Evolutionary conservation across 2,797 vertebrate species (phyloP), one percentile per base, ranked within the genome.

Genomic region (Sebastes alutus): DNA sequence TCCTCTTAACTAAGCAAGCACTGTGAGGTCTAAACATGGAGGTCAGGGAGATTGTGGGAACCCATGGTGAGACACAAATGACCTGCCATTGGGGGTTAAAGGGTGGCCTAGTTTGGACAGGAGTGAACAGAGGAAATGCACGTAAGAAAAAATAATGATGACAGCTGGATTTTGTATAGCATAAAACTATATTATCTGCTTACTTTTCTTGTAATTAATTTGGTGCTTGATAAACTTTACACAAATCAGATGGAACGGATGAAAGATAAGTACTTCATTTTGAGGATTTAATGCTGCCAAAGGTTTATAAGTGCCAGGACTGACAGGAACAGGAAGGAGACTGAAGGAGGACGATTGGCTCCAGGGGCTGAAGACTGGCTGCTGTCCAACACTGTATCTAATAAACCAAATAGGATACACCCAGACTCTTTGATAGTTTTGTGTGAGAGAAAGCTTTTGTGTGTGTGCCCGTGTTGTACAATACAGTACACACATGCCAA

Each of bases 21-120:
- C 42, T 90, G 85, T 88, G 90, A 83, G 83, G 84, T 90, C 83
- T 74, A 30, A 82, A 83, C 70, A 80, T 55, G 6, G 35, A 85
- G 79, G 87, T 89, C 75, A 86, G 72, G 75, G 70, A 86, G 83
- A 82, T 75, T 87, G 83, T 91, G 84, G 77, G 75, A 90, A 79
- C 82, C 54, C 16, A 59, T n/a, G 64, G 81, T 27, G 70, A 83
- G 77, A 83, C 42, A 87, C 70, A 88, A 78, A 87, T 56, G 49
- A 72, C 22, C 33, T 68, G 27, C 54, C 16, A n/a, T 82, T 78
- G 75, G 61, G 33, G 82, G 32, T 70, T 80, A 70, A 82, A 84
- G 18, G 27, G 71, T 80, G 63, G 61, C 16, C 58, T 35, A 49
- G 38, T 29, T 62, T 84, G 59, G n/a, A 80, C 33, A 32, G 16